Percentiles rank a stretch among this genome's conserved stretches.
These are phyloP conservation scores for Xanthostigma xanthostigma DNA, from an alignment of 2,888 invertebrate species.

Conservation along the genomic window DNA sequence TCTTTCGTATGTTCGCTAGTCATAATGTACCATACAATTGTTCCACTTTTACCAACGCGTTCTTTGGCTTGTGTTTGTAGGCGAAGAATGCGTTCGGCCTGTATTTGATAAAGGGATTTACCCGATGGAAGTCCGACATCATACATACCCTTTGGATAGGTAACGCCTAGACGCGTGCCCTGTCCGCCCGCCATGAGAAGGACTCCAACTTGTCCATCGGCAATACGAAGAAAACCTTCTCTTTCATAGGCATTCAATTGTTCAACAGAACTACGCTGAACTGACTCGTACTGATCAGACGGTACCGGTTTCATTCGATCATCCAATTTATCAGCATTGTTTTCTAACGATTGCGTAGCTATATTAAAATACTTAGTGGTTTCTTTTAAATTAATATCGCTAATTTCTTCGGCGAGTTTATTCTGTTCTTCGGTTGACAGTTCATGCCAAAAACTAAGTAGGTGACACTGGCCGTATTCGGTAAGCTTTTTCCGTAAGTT, in stretches of 20 bases:
- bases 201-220: constrained; percentile 62
- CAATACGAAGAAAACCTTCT: constrained; percentile 45
- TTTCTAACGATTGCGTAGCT: constrained; percentile 42
- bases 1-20: constrained; percentile 89
- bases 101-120: constrained; percentile 87
- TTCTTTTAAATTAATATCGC: constrained; percentile 55
- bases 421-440: constrained; percentile 45
- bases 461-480: constrained; percentile 61
- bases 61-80: constrained; percentile 63
- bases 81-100: constrained; percentile 78
- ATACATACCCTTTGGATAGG: constrained; percentile 95
- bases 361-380: constrained; percentile 51
- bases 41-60: constrained; percentile 41
- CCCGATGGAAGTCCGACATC: constrained; percentile 78
- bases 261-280: constrained; percentile 46
- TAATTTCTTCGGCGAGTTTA: constrained; percentile 44
- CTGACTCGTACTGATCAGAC: constrained; percentile 61
- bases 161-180: constrained; percentile 89
- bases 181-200: constrained; percentile 94
- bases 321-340: constrained; percentile 56
- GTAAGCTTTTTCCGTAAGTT: constrained; percentile 35
- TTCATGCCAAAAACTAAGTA: constrained; percentile 67
- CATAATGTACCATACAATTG: constrained; percentile 87
- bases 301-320: constrained; percentile 74
- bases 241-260: constrained; percentile 51